Percentiles rank a stretch among this genome's conserved stretches.
These are phyloP conservation scores for Notodonta ziczac DNA, from an alignment of 2,888 invertebrate genomes.

Conservation along the genomic window DNA sequence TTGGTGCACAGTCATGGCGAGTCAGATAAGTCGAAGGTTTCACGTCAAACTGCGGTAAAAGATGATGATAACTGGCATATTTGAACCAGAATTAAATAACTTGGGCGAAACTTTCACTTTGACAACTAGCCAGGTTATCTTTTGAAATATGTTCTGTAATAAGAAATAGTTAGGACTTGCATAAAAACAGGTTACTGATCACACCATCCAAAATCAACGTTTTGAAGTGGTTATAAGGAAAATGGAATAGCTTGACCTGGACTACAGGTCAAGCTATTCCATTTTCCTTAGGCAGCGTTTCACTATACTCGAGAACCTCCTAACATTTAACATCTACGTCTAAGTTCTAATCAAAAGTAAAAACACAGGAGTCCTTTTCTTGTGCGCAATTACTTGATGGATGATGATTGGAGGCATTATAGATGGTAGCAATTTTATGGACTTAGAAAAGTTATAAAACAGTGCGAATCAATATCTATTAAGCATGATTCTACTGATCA, in stretches of 20 bases:
- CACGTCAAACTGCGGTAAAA: slow-evolving; percentile 17
- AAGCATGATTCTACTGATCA: slow-evolving; percentile 16
- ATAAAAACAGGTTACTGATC: background rate
- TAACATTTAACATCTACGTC: background rate
- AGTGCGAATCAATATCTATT: slow-evolving; percentile 9
- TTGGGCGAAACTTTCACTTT: too few relatives aligned
- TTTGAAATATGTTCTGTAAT: too few relatives aligned
- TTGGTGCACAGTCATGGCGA: slow-evolving; percentile 50
- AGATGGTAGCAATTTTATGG: too few relatives aligned
- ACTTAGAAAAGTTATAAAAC: background rate
- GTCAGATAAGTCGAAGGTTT: slow-evolving; percentile 36
- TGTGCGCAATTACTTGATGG: too few relatives aligned
- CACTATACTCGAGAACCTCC: background rate
- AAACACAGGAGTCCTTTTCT: background rate
- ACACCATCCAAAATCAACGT: background rate
- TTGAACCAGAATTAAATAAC: background rate
- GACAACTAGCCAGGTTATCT: too few relatives aligned
- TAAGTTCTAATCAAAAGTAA: background rate
- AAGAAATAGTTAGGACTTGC: background rate
- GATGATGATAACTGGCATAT: background rate
- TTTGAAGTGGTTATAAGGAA: background rate
- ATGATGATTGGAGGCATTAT: too few relatives aligned
- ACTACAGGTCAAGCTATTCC: too few relatives aligned
- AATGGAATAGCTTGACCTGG: too few relatives aligned
- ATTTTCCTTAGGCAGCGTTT: background rate